Conservation (phyloP, 2,888 invertebrate species). For the Auanema freiburgensis region DNA sequence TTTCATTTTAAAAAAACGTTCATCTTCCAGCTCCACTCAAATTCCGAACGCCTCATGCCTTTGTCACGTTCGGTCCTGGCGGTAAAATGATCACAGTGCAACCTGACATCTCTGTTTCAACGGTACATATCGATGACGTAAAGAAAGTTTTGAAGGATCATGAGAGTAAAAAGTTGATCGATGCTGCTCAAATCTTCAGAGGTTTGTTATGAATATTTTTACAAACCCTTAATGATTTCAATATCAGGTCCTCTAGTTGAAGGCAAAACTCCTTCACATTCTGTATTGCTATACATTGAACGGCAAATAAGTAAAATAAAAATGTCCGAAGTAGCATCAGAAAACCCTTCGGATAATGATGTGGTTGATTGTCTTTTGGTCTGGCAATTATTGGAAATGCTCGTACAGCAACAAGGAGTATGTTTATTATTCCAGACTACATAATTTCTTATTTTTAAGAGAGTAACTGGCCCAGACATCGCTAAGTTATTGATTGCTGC, state of each 20-base stretch:
- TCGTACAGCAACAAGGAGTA: conserved; percentile 62
- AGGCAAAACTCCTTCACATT: conserved; percentile 38
- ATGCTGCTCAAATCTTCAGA: conserved; percentile 33
- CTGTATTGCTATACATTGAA: conserved; percentile 53
- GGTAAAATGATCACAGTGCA: conserved; percentile 31
- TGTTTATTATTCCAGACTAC: conserved; percentile 13
- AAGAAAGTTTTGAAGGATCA: conserved; percentile 25
- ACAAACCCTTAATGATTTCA: not conserved
- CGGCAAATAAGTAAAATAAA: conserved; percentile 52
- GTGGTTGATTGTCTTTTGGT: conserved; percentile 54
- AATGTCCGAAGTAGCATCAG: conserved; percentile 16
- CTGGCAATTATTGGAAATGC: conserved; percentile 58
- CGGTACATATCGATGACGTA: conserved; percentile 29
- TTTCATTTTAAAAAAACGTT: not conserved
- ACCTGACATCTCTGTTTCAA: conserved; percentile 32
- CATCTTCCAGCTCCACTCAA: conserved; percentile 28
- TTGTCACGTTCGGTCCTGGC: conserved; percentile 31
- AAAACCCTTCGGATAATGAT: conserved; percentile 30
- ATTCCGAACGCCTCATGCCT: conserved; percentile 31
- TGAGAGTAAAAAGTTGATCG: conserved; percentile 24
- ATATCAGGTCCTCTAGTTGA: conserved; percentile 31
- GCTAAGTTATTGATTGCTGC: conserved; percentile 46
- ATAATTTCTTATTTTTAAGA: conserved; percentile 28
- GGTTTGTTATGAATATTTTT: conserved; percentile 14
- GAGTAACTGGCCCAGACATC: conserved; percentile 59